These are phyloP conservation scores for Conus betulinus DNA, from an alignment of 1,140 invertebrate genomes.

Conservation along the genomic window DNA sequence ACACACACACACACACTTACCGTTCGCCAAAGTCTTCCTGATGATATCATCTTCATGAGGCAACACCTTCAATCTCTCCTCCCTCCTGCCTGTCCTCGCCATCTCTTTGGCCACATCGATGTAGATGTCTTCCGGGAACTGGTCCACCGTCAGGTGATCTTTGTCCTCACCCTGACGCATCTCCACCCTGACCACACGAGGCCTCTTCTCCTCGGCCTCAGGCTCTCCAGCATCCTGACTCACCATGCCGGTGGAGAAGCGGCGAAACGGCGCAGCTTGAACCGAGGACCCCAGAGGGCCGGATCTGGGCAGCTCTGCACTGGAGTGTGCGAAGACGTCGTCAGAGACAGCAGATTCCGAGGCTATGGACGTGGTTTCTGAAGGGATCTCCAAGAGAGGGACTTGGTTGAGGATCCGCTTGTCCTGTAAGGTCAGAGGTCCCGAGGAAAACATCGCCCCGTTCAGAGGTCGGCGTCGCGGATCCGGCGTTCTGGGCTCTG, in stretches of 20 bases:
- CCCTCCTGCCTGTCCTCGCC: neutral
- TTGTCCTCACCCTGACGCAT: neutral
- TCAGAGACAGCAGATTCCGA: conserved; percentile 11
- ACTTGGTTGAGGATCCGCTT: neutral
- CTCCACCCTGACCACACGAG: conserved; percentile 12
- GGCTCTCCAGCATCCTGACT: neutral
- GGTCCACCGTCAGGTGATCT: neutral
- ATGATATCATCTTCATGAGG: conserved; percentile 7
- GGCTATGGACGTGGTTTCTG: neutral
- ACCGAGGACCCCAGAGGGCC: neutral
- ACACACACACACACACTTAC: conserved; percentile 10
- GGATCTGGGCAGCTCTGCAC: neutral
- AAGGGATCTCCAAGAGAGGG: conserved; percentile 13
- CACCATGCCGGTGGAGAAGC: neutral
- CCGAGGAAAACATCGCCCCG: neutral
- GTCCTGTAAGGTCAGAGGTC: conserved; percentile 9
- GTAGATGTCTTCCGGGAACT: conserved; percentile 41
- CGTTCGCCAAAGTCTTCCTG: neutral
- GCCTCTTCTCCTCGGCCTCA: neutral
- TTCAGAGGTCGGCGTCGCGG: conserved; percentile 13
- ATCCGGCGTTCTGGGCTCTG: neutral
- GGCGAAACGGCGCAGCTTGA: neutral
- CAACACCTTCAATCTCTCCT: conserved; percentile 19
- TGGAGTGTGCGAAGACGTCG: conserved; percentile 26
- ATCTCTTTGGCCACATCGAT: conserved; percentile 31